Evolutionary conservation across 2,888 invertebrate genomes (phyloP).

Genomic region (Lasioglossum leucozonium): DNA sequence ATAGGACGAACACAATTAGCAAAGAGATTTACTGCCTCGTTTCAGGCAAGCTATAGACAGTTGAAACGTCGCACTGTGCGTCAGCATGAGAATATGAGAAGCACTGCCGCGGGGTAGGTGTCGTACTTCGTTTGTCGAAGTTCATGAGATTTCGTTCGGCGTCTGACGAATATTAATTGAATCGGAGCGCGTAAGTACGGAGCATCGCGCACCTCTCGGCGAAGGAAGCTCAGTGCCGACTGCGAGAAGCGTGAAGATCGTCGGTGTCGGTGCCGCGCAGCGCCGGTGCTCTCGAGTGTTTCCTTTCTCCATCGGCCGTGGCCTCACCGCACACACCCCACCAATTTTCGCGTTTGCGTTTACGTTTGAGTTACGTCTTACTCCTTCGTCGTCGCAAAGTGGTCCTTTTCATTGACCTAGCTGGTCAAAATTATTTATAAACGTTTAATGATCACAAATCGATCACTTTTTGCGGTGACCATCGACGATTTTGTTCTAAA

Average conservation of each 20-base stretch:
- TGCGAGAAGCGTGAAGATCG: constrained; percentile 7
- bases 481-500: no score
- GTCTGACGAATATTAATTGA: constrained; percentile 33
- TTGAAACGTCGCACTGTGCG: not conserved
- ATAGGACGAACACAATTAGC: not conserved
- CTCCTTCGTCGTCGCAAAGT: constrained; percentile 20
- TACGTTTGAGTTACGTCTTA: constrained; percentile 21
- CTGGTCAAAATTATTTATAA: no score
- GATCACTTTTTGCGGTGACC: no score
- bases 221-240: constrained; percentile 37
- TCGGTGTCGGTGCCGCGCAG: not conserved
- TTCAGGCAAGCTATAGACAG: no score
- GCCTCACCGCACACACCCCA: not conserved
- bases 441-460: no score
- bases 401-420: no score
- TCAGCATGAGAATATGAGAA: not conserved
- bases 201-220: constrained; percentile 34
- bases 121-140: constrained; percentile 1
- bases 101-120: not conserved
- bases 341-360: not conserved
- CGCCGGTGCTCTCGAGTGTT: constrained; percentile 17
- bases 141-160: constrained; percentile 36
- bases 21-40: constrained; percentile 1
- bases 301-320: constrained; percentile 34
- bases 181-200: constrained; percentile 10